Evolutionary conservation across 2,888 invertebrate genomes (phyloP).

Genomic region (Thelaira solivaga): DNA sequence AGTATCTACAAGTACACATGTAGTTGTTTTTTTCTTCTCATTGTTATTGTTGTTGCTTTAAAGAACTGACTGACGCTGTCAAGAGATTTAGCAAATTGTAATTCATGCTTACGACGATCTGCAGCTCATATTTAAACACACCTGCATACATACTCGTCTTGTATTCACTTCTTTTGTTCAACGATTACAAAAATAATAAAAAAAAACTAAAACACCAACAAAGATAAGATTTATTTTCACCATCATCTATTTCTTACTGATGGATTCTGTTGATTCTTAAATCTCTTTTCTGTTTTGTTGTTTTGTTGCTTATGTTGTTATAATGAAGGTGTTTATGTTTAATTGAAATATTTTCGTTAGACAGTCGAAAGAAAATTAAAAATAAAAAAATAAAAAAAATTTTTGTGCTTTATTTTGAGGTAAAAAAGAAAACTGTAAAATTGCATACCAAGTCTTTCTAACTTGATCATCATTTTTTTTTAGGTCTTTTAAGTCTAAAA

Average conservation of each 20-base stretch:
- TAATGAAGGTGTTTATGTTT: constrained; percentile 52
- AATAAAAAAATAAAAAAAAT: not conserved
- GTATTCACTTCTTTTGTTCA: not conserved
- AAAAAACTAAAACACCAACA: too few relatives aligned
- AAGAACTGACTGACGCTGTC: constrained; percentile 41
- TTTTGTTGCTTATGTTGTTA: not conserved
- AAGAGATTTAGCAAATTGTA: constrained; percentile 51
- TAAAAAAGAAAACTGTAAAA: not conserved
- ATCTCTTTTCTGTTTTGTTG: not conserved
- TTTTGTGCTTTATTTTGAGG: not conserved
- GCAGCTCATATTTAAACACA: not conserved
- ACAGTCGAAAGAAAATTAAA: not conserved
- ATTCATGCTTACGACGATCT: constrained; percentile 24
- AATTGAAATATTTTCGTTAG: constrained; percentile 48
- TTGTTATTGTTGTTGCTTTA: constrained; percentile 3
- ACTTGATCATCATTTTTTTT: constrained; percentile 5
- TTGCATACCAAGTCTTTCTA: too few relatives aligned
- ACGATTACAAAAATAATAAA: too few relatives aligned
- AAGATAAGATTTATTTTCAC: constrained; percentile 35
- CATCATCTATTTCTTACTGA: constrained; percentile 4
- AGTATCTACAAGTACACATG: constrained; percentile 13
- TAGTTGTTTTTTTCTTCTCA: not conserved
- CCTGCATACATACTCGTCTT: too few relatives aligned
- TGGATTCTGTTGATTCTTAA: too few relatives aligned
- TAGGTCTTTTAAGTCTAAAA: not conserved